Base-by-base conservation (phyloP, 2,797 vertebrate genomes). In the Pelodytes ibericus region DNA sequence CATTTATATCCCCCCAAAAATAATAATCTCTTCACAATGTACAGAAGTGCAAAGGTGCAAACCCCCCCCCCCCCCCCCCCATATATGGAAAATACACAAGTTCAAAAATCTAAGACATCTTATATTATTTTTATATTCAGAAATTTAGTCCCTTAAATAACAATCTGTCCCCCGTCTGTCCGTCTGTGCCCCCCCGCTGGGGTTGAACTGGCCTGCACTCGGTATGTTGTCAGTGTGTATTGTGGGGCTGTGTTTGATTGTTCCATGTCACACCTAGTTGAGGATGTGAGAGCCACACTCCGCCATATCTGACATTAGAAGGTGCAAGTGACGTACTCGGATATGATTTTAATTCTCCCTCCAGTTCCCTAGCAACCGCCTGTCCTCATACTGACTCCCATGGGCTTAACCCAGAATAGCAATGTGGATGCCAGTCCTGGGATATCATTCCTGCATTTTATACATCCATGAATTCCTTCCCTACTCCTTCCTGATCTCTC, bases 391-490 rank as follows among this genome's bases (percentile, higher is more conserved):
- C 44, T 24, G 53, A 31, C 66, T 70, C 74, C 74, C 59, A 16
- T 63, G 74, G 74, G 74, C 63, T 56, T 63, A 56, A 70, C 74
- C 59, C 66, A 62, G 60, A 76, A 76, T 76, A 76, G 74, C 74
- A 39, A 75, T 69, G 73, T 56, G 66, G 58, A 63, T 70, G 44
- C 66, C 18, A 24, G 47, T 56, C 24, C 25, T 30, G 16, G 31
- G 66, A 31, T 49, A 57, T 56, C 66, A 25, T 56, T 76, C 65
- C 58, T 60, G 44, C 22, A 15, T 67, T 58, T 51, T 44, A n/a
- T 26, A 24, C 44, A 15, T 53, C 41, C 20, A 49, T 9, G n/a
- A 49, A 25, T 61, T 57, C 13, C 26, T 2, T 10, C 16, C 2
- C n/a, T 25, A 27, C 2, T 15, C 4, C 3, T 20, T 44, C 41